Evolutionary conservation across 2,113 vertebrate species (phyloP).

Genomic region (Sinosuthora webbiana): DNA sequence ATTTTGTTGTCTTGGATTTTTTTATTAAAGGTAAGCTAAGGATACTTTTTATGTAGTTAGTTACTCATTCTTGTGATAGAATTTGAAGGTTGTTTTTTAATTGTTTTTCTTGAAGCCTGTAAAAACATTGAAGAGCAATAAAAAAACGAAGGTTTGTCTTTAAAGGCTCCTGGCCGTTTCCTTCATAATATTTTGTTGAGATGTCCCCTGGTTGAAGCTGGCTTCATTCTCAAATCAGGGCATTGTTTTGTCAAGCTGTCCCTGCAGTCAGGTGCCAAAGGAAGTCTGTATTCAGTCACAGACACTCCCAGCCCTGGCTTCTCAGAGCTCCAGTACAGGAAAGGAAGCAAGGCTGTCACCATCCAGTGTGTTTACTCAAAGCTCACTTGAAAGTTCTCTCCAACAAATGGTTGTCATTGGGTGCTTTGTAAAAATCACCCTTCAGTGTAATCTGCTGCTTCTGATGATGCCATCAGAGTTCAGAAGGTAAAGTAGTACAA

Average conservation of each 20-base stretch:
- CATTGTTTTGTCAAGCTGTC: not conserved
- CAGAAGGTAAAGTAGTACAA: not conserved
- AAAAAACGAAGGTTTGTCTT: not conserved
- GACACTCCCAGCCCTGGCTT: not conserved
- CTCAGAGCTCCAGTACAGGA: not conserved
- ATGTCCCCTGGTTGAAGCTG: not conserved
- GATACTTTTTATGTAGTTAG: not conserved
- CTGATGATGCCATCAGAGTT: not conserved
- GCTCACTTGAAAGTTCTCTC: not conserved
- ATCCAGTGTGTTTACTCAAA: not conserved
- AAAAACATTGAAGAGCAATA: conserved; percentile 12
- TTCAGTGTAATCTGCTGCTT: not conserved
- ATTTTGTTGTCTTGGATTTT: not conserved
- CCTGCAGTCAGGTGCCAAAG: not conserved
- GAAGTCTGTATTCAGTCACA: not conserved
- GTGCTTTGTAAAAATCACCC: not conserved
- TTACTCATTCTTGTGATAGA: not conserved
- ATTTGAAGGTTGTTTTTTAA: conserved; percentile 4
- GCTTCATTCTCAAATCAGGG: not conserved
- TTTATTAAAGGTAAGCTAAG: not conserved
- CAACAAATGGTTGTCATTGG: fast-evolving
- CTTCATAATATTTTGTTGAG: not conserved
- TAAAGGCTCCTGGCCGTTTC: not conserved
- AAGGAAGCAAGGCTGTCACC: not conserved
- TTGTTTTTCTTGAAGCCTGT: conserved; percentile 6